These are phyloP conservation scores for Noctilio leporinus DNA, from an alignment of 2,113 vertebrate species.

Conservation along the genomic window DNA sequence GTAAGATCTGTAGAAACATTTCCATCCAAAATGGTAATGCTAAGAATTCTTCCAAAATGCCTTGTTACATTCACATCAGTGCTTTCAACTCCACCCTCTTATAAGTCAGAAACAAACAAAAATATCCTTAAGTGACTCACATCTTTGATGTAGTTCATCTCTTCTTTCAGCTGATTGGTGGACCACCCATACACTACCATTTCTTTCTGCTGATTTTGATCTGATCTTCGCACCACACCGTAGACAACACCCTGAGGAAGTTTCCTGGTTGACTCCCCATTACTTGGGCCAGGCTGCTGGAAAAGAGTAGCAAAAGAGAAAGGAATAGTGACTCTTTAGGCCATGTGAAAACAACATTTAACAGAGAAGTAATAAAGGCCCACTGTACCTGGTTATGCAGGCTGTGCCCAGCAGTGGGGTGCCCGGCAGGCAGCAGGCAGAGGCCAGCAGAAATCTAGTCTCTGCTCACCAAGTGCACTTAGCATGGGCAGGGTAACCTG, in stretches of 20 bases:
- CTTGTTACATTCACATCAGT: background rate
- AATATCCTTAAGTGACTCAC: conserved; percentile 78
- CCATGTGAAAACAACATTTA: background rate
- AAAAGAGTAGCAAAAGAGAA: background rate
- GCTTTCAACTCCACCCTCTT: background rate
- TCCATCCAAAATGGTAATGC: background rate
- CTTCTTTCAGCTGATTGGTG: conserved; percentile 91
- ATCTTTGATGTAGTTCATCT: conserved; percentile 97
- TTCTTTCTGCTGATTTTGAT: conserved; percentile 88
- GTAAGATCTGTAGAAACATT: background rate
- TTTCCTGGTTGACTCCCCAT: conserved; percentile 81
- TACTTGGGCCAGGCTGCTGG: conserved; percentile 83
- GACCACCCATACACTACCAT: conserved; percentile 95
- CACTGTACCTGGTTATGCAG: accelerated
- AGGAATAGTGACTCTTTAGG: background rate
- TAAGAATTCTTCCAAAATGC: background rate
- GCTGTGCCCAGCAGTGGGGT: background rate
- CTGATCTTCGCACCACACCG: conserved; percentile 87
- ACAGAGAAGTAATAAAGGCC: no score
- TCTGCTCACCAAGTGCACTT: background rate
- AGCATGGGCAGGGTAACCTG: no score
- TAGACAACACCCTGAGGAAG: conserved; percentile 87
- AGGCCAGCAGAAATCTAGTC: background rate
- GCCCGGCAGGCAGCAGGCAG: background rate
- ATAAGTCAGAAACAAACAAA: background rate